These are phyloP conservation scores for Chloroclysta siterata DNA, from an alignment of 2,888 invertebrate species.

Conservation along the genomic window DNA sequence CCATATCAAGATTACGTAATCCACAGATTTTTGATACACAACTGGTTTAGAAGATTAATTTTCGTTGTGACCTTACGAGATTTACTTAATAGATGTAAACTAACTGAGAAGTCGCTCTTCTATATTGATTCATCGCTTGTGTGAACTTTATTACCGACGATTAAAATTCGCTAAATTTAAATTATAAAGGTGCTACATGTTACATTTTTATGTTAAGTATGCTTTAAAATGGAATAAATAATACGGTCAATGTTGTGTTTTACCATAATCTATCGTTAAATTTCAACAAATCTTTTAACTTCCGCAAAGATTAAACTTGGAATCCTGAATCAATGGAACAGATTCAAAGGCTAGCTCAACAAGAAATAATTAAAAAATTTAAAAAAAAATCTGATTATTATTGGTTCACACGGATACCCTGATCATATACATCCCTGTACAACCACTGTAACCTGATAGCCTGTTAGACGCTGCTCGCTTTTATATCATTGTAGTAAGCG, in stretches of 20 bases:
- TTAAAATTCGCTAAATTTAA: slow-evolving; percentile 43
- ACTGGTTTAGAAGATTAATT: slow-evolving; percentile 65
- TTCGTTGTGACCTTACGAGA: slow-evolving; percentile 53
- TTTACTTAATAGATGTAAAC: slow-evolving; percentile 52
- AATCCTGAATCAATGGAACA: too few relatives aligned
- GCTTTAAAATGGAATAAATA: neutral
- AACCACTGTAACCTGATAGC: too few relatives aligned
- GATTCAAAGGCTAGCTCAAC: neutral
- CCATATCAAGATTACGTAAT: slow-evolving; percentile 63
- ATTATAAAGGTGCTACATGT: slow-evolving; percentile 11
- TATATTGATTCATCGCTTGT: slow-evolving; percentile 47
- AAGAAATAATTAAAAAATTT: too few relatives aligned
- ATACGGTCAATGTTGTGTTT: neutral
- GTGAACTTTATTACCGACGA: slow-evolving; percentile 47
- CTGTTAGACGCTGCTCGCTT: too few relatives aligned
- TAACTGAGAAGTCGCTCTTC: slow-evolving; percentile 46
- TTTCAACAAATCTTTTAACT: neutral
- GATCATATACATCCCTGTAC: too few relatives aligned
- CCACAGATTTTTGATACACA: slow-evolving; percentile 53
- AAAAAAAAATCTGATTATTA: too few relatives aligned
- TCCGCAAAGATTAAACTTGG: neutral
- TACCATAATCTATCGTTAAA: neutral
- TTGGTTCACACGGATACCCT: too few relatives aligned
- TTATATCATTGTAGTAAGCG: too few relatives aligned
- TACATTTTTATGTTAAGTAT: neutral